Evolutionary conservation across 2,888 invertebrate genomes (phyloP).

Genomic region (Sipha maydis): DNA sequence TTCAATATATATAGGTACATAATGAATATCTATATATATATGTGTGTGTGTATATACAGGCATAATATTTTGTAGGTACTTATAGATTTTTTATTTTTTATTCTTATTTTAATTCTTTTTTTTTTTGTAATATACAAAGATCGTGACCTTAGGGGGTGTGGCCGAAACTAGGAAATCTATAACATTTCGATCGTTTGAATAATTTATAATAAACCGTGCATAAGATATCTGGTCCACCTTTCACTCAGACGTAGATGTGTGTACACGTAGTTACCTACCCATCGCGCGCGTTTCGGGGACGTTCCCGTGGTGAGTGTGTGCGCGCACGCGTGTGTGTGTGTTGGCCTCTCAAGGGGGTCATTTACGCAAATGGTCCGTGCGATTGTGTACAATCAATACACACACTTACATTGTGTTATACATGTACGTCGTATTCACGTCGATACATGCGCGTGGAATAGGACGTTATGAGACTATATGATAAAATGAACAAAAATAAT

Average conservation of each 20-base stretch:
- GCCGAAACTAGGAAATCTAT: conserved; percentile 57
- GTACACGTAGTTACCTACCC: not conserved
- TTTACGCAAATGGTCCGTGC: conserved; percentile 53
- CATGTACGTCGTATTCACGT: not conserved
- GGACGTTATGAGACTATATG: not conserved
- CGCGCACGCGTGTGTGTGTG: conserved; percentile 11
- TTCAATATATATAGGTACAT: not conserved
- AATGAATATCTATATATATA: not conserved
- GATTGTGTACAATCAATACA: not conserved
- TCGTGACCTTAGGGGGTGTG: conserved; percentile 60
- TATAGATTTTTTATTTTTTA: conserved; percentile 24
- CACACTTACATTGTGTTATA: not conserved
- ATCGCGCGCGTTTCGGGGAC: conserved; percentile 45
- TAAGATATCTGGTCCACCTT: conserved; percentile 60
- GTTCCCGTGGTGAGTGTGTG: conserved; percentile 7
- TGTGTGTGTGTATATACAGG: too few species aligned
- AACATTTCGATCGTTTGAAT: conserved; percentile 62
- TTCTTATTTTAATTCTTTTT: not conserved
- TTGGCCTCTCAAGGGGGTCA: conserved; percentile 56
- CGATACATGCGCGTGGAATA: not conserved
- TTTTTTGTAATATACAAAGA: conserved; percentile 51
- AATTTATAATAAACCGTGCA: conserved; percentile 61
- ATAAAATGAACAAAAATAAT: not conserved
- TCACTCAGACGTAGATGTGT: conserved; percentile 27
- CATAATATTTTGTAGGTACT: not conserved